A percentile compares a stretch with the other conserved stretches of the same genome.
phyloP scores from a whole-genome alignment of 2,113 vertebrate genomes.

The Scomber scombrus region DNA sequence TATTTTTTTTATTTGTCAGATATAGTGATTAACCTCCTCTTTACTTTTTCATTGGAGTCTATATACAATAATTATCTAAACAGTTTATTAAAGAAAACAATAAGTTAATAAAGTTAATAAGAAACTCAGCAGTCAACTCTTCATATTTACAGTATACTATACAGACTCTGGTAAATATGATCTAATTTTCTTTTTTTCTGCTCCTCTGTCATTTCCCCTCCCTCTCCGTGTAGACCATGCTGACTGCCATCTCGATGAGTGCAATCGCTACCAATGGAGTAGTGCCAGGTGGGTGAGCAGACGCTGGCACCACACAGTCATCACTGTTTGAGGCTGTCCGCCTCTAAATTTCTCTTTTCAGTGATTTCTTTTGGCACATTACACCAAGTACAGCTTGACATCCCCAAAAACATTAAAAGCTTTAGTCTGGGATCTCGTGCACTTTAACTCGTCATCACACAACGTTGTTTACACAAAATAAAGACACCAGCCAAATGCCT shows the following conservation, averaged over 20 bases:
- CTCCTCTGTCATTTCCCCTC: slow-evolving; percentile 15
- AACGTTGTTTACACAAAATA: slow-evolving; percentile 59
- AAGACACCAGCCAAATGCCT: slow-evolving; percentile 49
- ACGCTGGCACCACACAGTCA: slow-evolving; percentile 68
- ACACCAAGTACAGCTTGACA: slow-evolving; percentile 66
- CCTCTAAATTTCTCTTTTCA: slow-evolving; percentile 67
- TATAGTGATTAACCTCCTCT: too few relatives aligned
- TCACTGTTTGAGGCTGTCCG: slow-evolving; percentile 70
- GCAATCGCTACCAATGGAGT: slow-evolving; percentile 99
- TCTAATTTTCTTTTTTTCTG: slow-evolving; percentile 35
- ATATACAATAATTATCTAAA: too few relatives aligned
- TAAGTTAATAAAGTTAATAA: not conserved
- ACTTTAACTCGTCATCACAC: slow-evolving; percentile 54
- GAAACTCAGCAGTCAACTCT: not conserved
- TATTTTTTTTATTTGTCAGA: too few relatives aligned
- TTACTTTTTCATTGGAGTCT: too few relatives aligned
- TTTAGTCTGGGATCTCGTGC: slow-evolving; percentile 61
- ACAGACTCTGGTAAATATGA: slow-evolving; percentile 15
- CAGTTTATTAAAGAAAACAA: not conserved
- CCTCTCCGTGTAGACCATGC: slow-evolving; percentile 91
- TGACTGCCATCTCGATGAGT: slow-evolving; percentile 99
- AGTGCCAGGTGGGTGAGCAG: slow-evolving; percentile 93
- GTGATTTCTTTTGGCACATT: slow-evolving; percentile 74
- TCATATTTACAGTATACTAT: not conserved
- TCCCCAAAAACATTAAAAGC: slow-evolving; percentile 67